Base-by-base conservation (phyloP, 2,797 vertebrate genomes). In the Percopsis omiscomaycus region DNA sequence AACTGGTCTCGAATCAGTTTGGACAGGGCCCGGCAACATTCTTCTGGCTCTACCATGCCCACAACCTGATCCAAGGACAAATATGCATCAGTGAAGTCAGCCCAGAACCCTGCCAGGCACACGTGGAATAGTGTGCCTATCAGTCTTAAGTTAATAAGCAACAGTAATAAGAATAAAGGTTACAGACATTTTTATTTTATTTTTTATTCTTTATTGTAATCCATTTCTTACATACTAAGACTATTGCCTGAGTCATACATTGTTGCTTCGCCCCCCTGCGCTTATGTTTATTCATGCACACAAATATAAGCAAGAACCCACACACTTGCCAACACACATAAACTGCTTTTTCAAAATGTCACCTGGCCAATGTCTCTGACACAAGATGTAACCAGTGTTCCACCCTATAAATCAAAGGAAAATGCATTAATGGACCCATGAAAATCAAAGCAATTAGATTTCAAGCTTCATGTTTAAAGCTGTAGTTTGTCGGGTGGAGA, bases 1-100 rank as follows among this genome's bases (percentile, higher is more conserved):
- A 90, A 82, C 87, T 91, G 94, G 82, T 98, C 92, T 83, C 91
- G 94, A 85, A 99, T 94, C 55, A 99, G 93, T 64, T 77, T 83
- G 72, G 93, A 93, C 82, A 99, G 82, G 46, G 84, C 89, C 49
- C 88, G 89, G 89, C 92, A 94, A 60, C 89, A 89, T 72, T 94
- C 92, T 52, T 95, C 93, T 48, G 93, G 92, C 64, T 89, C 59
- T 6, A 73, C 52, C 48, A 73, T 81, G 62, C 69, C 73, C 0
- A 2, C 54, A 3, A 87, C 85, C 91, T 92, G 84, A 55, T 55
- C 58, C 59, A 46, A 73, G 66, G 46, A 75, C 46, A 72, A 66
- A 66, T 12, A 29, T 0, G 37, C 1, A 3, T 64, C 66, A 78
- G 10, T 6, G 44, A 64, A n/a, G 14, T 64, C 9, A 69, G 9